Conservation (phyloP, 2,113 vertebrate species). For the Chlorocebus sabaeus region DNA sequence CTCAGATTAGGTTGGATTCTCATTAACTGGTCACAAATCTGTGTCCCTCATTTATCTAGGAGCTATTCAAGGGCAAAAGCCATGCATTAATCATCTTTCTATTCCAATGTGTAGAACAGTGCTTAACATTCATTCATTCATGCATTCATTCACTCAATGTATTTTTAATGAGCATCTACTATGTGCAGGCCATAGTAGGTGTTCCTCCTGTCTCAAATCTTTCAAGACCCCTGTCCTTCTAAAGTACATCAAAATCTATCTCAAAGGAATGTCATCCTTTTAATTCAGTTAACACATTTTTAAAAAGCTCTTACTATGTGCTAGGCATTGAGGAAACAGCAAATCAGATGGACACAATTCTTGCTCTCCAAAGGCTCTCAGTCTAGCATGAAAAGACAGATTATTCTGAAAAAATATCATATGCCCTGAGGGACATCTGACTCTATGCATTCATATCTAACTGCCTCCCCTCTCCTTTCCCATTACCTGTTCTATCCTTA, state of each 20-base stretch:
- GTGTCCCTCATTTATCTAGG: slow-evolving; percentile 62
- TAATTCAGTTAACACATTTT: not conserved
- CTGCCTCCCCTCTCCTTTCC: not conserved
- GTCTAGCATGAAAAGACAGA: not conserved
- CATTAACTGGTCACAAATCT: slow-evolving; percentile 68
- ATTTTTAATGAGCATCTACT: slow-evolving; percentile 58
- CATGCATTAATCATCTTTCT: slow-evolving; percentile 64
- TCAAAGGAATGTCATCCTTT: not conserved
- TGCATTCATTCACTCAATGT: slow-evolving; percentile 3
- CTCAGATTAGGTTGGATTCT: slow-evolving; percentile 56
- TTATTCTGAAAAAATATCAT: not conserved
- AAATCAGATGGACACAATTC: not conserved
- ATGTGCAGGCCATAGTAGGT: not conserved
- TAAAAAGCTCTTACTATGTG: not conserved
- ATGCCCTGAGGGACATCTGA: not conserved
- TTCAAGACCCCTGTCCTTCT: not conserved
- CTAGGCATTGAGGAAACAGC: not conserved
- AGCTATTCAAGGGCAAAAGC: slow-evolving; percentile 66
- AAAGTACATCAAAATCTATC: not conserved
- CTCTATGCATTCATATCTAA: not conserved
- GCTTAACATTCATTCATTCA: slow-evolving; percentile 42
- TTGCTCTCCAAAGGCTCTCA: not conserved
- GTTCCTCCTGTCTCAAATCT: not conserved
- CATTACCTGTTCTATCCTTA: not conserved
- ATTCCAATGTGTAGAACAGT: slow-evolving; percentile 21